These are phyloP conservation scores for Caerostris darwini DNA, from an alignment of 1,140 invertebrate species.

Conservation along the genomic window DNA sequence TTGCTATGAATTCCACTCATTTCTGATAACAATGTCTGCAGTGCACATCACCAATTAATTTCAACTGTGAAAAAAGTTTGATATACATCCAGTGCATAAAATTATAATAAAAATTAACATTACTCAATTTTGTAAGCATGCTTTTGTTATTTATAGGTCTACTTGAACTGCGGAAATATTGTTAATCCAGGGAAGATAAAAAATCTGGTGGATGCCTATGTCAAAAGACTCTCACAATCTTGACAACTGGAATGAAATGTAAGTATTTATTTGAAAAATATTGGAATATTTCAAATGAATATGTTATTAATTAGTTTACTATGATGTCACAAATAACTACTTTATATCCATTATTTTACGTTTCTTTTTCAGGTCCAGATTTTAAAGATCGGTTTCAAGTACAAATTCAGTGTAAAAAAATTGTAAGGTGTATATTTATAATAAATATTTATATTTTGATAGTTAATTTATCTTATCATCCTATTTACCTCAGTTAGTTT, in stretches of 20 bases:
- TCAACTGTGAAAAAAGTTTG: neutral
- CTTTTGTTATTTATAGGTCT: conserved; percentile 49
- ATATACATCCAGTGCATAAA: neutral
- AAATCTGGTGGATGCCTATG: conserved; percentile 44
- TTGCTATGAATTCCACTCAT: neutral
- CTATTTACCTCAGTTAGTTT: too few species aligned
- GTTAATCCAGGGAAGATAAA: conserved; percentile 58
- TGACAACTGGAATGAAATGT: neutral
- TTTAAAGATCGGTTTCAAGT: too few species aligned
- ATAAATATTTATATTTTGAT: too few species aligned
- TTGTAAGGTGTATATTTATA: too few species aligned
- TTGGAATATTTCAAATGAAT: too few species aligned
- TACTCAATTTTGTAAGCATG: neutral
- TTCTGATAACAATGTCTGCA: neutral
- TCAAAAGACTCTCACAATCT: conserved; percentile 29
- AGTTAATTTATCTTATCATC: too few species aligned
- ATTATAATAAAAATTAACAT: neutral
- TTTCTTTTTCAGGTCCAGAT: too few species aligned
- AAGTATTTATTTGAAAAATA: too few species aligned
- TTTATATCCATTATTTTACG: too few species aligned
- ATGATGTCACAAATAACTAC: too few species aligned
- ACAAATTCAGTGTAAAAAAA: too few species aligned
- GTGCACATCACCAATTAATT: neutral
- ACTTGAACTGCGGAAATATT: conserved; percentile 25
- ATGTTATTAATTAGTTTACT: too few species aligned